Evolutionary conservation across 2,888 invertebrate species (phyloP).

Genomic region (Diarsia brunnea): DNA sequence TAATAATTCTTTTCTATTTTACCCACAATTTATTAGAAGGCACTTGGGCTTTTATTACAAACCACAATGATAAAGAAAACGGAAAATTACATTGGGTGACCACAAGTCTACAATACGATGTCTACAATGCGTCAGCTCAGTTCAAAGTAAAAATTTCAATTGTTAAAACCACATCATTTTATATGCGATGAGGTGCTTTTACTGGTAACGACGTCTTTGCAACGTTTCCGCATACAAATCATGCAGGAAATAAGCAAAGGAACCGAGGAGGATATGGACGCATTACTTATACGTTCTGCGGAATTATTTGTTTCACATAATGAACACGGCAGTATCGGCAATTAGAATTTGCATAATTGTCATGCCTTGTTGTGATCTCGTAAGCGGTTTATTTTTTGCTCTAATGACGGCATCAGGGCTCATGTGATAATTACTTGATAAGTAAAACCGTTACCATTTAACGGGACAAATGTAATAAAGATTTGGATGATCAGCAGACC

Average conservation of each 20-base stretch:
- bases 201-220: constrained; percentile 70
- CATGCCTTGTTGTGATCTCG: constrained; percentile 20
- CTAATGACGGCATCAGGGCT: not conserved
- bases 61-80: not conserved
- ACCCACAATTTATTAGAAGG: constrained; percentile 11
- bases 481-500: not conserved
- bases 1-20: constrained; percentile 1
- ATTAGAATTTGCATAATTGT: constrained; percentile 46
- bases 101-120: not conserved
- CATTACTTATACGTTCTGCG: constrained; percentile 65
- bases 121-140: constrained; percentile 29
- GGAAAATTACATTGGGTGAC: constrained; percentile 25
- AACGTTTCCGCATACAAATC: constrained; percentile 75
- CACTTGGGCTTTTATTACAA: not conserved
- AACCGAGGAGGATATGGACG: constrained; percentile 68
- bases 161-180: constrained; percentile 52
- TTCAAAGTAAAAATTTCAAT: constrained; percentile 48
- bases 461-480: not conserved
- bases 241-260: constrained; percentile 72
- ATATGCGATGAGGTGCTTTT: constrained; percentile 57
- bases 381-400: constrained; percentile 33
- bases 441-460: not conserved
- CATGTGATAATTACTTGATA: not conserved
- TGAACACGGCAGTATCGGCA: constrained; percentile 36
- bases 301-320: constrained; percentile 57